Evolutionary conservation across 2,797 vertebrate genomes (phyloP), one percentile per base, ranked within the genome.

Genomic region (Euthynnus affinis): DNA sequence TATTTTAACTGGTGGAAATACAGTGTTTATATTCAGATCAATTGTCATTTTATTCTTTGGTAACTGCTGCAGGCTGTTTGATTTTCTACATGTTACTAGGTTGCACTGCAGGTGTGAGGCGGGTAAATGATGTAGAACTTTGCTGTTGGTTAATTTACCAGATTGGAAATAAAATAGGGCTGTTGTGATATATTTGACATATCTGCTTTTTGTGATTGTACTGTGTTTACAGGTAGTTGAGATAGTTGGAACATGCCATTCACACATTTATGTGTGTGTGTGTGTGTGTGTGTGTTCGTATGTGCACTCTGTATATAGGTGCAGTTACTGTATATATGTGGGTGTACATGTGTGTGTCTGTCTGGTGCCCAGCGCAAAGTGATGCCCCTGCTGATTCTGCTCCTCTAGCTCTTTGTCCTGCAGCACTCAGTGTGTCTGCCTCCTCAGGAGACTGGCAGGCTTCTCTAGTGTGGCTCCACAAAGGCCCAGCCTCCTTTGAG

Each of bases 401-500:
- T 92, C 89, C 93, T 93, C 87, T 72, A 91, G 91, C 89, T 93
- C 94, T 95, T 96, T 96, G 95, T 96, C 94, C 95, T 88, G 89
- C 90, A 89, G 92, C 95, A 96, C 95, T 96, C 95, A 95, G 93
- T 93, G 90, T 92, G 93, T 94, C 92, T 94, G 90, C 90, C 91
- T 95, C 94, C 95, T 95, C 92, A 73, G 93, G 95, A 95, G 95
- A 96, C 92, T 91, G 92, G 85, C 93, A 93, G 93, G 87, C 93
- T 93, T 93, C 94, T 95, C 95, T 92, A 93, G 94, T 94, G 92
- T 93, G 91, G 91, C 89, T 93, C 93, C 93, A 95, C 95, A 95
- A 96, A 96, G 93, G 90, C 93, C 93, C 91, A 88, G 91, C 91
- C 94, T 94, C 93, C 94, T 96, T 96, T 95, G 94, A 96, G 95